Percentiles rank a stretch among this genome's conserved stretches.
phyloP scores from a whole-genome alignment of 2,113 vertebrate genomes.

The Paraplagusia blochii region DNA sequence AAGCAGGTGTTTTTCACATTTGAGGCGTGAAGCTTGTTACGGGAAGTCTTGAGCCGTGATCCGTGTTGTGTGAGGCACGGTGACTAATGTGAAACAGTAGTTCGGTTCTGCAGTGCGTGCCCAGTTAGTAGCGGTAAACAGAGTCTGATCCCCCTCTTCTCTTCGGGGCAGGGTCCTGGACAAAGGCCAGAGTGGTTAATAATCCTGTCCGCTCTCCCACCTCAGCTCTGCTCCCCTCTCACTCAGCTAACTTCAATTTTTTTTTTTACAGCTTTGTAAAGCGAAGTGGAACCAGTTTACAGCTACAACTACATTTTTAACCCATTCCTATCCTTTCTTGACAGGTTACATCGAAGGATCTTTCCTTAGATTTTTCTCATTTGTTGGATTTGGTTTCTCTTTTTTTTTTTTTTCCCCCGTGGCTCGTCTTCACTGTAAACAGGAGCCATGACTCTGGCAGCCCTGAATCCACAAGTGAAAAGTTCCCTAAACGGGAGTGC shows the following conservation, averaged over 20 bases:
- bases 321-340: background rate
- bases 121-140: constrained; percentile 38
- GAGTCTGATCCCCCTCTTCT: constrained; percentile 33
- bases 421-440: background rate
- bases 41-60: background rate
- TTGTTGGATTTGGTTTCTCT: background rate
- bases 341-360: background rate
- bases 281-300: constrained; percentile 8
- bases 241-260: constrained; percentile 17
- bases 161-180: constrained; percentile 34
- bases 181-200: constrained; percentile 52
- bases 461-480: constrained; percentile 71
- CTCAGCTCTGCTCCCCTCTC: constrained; percentile 17
- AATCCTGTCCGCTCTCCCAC: constrained; percentile 37
- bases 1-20: no score
- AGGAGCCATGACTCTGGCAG: constrained; percentile 75
- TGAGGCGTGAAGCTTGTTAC: background rate
- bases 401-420: background rate
- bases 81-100: background rate
- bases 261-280: constrained; percentile 20
- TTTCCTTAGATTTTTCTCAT: constrained; percentile 5
- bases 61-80: constrained; percentile 1
- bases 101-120: constrained; percentile 10
- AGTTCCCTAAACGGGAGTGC: constrained; percentile 75
- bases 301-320: background rate